phyloP scores from a whole-genome alignment of 1,140 invertebrate genomes.

The Platyura marginata region DNA sequence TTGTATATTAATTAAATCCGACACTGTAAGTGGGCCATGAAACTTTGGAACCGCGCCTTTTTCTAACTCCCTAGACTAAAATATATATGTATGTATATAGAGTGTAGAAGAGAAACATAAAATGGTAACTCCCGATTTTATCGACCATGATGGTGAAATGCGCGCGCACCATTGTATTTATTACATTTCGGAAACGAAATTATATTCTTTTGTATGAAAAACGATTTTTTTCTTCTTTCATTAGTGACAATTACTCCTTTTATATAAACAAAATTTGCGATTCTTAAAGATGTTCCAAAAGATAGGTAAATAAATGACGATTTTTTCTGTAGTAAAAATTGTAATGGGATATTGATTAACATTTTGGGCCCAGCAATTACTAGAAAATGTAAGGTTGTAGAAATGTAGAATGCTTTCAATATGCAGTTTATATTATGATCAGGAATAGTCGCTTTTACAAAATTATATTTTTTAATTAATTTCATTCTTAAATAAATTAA shows the following conservation, averaged over 20 bases:
- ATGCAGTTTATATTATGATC: no score
- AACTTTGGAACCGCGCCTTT: not conserved
- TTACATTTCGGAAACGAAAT: not conserved
- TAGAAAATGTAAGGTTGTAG: no score
- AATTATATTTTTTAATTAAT: not conserved
- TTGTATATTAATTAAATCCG: not conserved
- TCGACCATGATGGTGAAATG: not conserved
- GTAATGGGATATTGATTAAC: no score
- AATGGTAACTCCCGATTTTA: conserved; percentile 1
- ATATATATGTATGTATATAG: not conserved
- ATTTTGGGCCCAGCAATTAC: no score
- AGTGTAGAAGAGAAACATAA: not conserved
- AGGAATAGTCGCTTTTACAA: no score
- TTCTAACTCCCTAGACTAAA: not conserved
- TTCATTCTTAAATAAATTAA: not conserved
- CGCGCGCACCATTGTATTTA: not conserved
- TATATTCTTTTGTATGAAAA: no score
- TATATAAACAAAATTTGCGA: not conserved
- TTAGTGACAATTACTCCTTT: not conserved
- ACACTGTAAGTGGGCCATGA: not conserved
- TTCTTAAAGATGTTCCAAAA: not conserved
- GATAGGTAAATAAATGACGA: no score
- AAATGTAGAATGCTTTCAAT: no score
- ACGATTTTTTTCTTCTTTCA: no score
- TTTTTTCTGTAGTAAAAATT: no score